Conservation (phyloP, 2,113 vertebrate genomes). For the Corythaeola cristata region DNA sequence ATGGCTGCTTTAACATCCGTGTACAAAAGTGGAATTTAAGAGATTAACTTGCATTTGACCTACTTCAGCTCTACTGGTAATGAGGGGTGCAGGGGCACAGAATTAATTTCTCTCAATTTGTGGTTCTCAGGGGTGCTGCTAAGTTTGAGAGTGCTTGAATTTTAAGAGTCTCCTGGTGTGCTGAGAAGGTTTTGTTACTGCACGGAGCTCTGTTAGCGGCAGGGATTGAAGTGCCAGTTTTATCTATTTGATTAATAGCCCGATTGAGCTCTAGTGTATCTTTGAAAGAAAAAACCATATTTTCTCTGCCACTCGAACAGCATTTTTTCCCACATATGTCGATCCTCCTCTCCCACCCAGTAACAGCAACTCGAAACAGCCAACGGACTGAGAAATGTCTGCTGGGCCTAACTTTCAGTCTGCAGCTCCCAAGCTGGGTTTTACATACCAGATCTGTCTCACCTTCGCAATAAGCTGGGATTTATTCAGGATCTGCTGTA, state of each 20-base stretch:
- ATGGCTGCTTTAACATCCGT: constrained; percentile 72
- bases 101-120: constrained; percentile 88
- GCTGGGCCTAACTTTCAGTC: background rate
- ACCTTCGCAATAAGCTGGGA: background rate
- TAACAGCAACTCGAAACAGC: background rate
- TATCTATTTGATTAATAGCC: constrained; percentile 62
- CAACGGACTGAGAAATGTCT: background rate
- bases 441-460: background rate
- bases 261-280: constrained; percentile 39
- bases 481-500: background rate
- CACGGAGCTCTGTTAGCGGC: constrained; percentile 45
- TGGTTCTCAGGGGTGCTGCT: constrained; percentile 83
- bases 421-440: background rate
- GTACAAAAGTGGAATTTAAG: constrained; percentile 82
- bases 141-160: constrained; percentile 82
- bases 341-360: background rate
- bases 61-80: constrained; percentile 82
- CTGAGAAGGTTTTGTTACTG: constrained; percentile 67
- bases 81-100: constrained; percentile 82
- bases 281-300: constrained; percentile 25
- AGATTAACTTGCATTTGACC: constrained; percentile 88
- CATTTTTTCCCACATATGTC: background rate
- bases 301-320: background rate
- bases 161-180: constrained; percentile 80
- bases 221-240: constrained; percentile 60